phyloP scores from a whole-genome alignment of 2,797 vertebrate species.

The Crotalus adamanteus region DNA sequence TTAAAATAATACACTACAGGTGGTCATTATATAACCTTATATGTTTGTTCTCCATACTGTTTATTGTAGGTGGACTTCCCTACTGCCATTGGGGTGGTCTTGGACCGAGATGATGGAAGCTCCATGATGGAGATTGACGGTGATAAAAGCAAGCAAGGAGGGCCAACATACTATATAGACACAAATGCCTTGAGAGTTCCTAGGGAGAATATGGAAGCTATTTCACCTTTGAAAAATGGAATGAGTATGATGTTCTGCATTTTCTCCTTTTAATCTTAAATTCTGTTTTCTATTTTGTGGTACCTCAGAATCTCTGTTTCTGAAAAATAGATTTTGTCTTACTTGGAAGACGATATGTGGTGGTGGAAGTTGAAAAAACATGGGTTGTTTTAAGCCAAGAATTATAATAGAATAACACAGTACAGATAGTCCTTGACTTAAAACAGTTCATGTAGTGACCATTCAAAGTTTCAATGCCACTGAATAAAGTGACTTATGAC shows the following conservation, averaged over 20 bases:
- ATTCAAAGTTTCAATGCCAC: background rate
- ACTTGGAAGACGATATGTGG: background rate
- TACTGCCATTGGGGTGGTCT: slow-evolving; percentile 91
- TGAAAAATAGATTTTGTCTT: background rate
- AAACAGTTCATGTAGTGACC: background rate
- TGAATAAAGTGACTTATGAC: background rate
- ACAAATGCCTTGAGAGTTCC: slow-evolving; percentile 95
- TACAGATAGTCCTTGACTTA: background rate
- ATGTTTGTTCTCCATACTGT: background rate
- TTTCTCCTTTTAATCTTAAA: slow-evolving; percentile 12
- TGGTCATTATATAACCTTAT: background rate
- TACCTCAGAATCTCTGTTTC: background rate
- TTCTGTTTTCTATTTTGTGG: background rate
- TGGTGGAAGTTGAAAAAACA: background rate
- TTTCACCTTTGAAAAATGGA: slow-evolving; percentile 97
- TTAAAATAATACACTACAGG: background rate
- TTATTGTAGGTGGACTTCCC: slow-evolving; percentile 93
- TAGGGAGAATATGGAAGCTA: slow-evolving; percentile 95
- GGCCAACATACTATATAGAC: slow-evolving; percentile 94
- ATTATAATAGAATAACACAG: background rate
- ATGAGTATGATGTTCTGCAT: slow-evolving; percentile 85
- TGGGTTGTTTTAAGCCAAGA: background rate
- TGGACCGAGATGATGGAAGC: slow-evolving; percentile 94
- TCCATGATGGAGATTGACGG: slow-evolving; percentile 95
- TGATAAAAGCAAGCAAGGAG: slow-evolving; percentile 91